These are phyloP conservation scores for Sinonovacula constricta DNA, from an alignment of 1,140 invertebrate species.

Conservation along the genomic window DNA sequence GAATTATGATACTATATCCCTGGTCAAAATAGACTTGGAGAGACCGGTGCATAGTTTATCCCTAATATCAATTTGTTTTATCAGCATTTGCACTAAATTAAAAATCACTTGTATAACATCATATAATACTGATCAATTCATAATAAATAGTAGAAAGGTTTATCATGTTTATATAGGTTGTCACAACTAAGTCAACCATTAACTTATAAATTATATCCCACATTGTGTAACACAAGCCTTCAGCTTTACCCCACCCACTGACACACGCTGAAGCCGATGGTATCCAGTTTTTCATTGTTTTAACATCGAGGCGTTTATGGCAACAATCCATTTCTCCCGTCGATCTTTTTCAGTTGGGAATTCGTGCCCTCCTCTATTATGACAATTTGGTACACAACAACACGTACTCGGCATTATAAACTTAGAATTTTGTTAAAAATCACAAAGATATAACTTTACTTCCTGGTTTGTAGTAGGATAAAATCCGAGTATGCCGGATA, in stretches of 20 bases:
- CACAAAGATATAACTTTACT: too few species aligned
- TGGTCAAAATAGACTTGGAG: constrained; percentile 13
- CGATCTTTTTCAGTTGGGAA: constrained; percentile 16
- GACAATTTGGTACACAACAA: constrained; percentile 28
- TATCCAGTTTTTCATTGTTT: constrained; percentile 19
- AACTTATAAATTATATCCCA: constrained; percentile 20
- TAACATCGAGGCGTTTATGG: constrained; percentile 16
- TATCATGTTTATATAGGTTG: constrained; percentile 20
- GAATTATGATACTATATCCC: constrained; percentile 19
- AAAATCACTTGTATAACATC: constrained; percentile 19
- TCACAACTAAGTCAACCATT: constrained; percentile 15
- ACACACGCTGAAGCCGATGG: constrained; percentile 12
- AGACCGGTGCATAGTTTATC: constrained; percentile 18
- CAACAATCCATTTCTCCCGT: constrained; percentile 15
- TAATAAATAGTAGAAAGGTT: constrained; percentile 13
- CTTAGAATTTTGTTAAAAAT: constrained; percentile 20
- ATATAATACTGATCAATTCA: constrained; percentile 20
- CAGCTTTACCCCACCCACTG: constrained; percentile 17
- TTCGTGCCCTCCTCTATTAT: constrained; percentile 21
- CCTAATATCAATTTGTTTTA: constrained; percentile 17
- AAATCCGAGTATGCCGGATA: too few species aligned
- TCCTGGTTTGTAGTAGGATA: too few species aligned
- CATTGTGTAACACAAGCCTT: constrained; percentile 18
- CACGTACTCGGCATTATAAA: constrained; percentile 20
- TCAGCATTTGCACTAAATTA: constrained; percentile 11